Conservation (phyloP, 2,113 vertebrate genomes). For the Vidua chalybeata region DNA sequence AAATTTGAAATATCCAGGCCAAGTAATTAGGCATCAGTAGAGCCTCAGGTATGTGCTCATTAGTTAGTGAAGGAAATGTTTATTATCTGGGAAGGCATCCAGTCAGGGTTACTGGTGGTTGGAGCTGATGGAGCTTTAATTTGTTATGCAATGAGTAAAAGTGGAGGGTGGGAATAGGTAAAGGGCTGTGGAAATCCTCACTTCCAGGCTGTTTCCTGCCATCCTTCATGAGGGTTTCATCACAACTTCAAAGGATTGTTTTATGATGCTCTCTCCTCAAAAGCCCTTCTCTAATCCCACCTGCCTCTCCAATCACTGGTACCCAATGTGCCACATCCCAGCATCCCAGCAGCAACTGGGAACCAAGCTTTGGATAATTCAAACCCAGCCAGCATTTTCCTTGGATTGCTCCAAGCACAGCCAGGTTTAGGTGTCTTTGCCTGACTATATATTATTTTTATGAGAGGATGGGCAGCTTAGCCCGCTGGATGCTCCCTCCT, state of each 20-base stretch:
- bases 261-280: not conserved
- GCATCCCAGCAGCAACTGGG: not conserved
- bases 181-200: not conserved
- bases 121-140: not conserved
- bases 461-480: not conserved
- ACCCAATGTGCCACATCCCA: not conserved
- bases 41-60: not conserved
- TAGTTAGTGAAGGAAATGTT: not conserved
- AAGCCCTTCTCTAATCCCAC: not conserved
- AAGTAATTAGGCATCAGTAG: not conserved
- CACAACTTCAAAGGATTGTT: not conserved
- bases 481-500: not conserved
- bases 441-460: not conserved
- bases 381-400: not conserved
- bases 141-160: not conserved
- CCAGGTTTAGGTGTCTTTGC: not conserved
- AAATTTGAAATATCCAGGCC: not conserved
- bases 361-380: not conserved
- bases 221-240: not conserved
- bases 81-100: not conserved
- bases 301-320: fast-evolving
- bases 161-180: not conserved
- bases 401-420: not conserved
- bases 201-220: not conserved
- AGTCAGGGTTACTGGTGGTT: not conserved